A percentile compares a stretch with the other conserved stretches of the same genome.
Evolutionary conservation across 1,140 invertebrate species (phyloP).

Genomic region (Luehdorfia chinensis): DNA sequence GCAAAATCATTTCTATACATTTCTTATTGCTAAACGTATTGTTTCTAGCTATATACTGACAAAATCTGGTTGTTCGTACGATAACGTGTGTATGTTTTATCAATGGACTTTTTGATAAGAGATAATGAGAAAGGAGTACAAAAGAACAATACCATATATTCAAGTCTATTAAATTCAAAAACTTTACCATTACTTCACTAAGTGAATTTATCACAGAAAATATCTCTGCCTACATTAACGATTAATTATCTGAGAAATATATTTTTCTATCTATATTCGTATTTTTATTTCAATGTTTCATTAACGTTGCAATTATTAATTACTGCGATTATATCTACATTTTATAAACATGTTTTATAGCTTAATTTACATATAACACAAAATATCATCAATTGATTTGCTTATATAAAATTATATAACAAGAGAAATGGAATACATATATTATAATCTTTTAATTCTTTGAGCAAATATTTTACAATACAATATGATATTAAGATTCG

Average conservation of each 20-base stretch:
- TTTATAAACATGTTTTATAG: too few relatives aligned
- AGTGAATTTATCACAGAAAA: slow-evolving; percentile 50
- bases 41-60: not conserved
- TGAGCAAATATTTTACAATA: slow-evolving; percentile 18
- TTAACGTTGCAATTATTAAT: too few relatives aligned
- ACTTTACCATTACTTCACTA: slow-evolving; percentile 24
- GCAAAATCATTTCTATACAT: slow-evolving; percentile 52
- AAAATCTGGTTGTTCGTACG: too few relatives aligned
- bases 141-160: too few relatives aligned
- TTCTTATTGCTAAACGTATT: slow-evolving; percentile 22
- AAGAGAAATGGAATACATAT: too few relatives aligned
- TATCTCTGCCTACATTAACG: slow-evolving; percentile 29
- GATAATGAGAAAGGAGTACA: too few relatives aligned
- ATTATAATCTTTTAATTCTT: not conserved
- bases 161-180: too few relatives aligned
- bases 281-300: slow-evolving; percentile 1
- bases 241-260: slow-evolving; percentile 20
- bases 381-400: too few relatives aligned
- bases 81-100: too few relatives aligned
- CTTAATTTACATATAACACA: too few relatives aligned
- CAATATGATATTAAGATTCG: not conserved
- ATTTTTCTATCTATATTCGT: slow-evolving; percentile 27
- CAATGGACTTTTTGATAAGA: too few relatives aligned
- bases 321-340: not conserved
- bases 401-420: too few relatives aligned